Percentiles rank a stretch among this genome's conserved stretches.
Conservation (phyloP, 1,140 invertebrate genomes). For the Macrosteles quadrilineatus region DNA sequence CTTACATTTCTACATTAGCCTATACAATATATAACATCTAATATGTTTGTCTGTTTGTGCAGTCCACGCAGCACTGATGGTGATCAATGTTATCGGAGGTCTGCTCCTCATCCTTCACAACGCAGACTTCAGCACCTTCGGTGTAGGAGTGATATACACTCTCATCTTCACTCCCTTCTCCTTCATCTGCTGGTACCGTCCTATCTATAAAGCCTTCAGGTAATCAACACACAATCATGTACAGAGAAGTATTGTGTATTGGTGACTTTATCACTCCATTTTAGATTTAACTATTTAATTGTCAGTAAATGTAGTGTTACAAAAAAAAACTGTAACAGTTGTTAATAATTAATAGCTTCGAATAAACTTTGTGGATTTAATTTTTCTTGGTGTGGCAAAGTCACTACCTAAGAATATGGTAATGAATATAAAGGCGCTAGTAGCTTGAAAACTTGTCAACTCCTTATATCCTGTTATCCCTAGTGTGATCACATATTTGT, state of each 20-base stretch:
- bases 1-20: too few species aligned
- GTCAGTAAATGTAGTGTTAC: conserved; percentile 17
- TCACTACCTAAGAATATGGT: too few species aligned
- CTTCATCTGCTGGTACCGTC: conserved; percentile 96
- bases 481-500: too few species aligned
- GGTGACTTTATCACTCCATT: background rate
- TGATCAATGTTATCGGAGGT: conserved; percentile 84
- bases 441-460: too few species aligned
- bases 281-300: conserved; percentile 21
- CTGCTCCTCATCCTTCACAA: conserved; percentile 66
- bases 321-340: too few species aligned
- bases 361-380: too few species aligned
- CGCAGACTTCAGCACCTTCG: conserved; percentile 77
- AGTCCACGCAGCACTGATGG: conserved; percentile 86
- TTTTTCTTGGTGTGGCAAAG: too few species aligned
- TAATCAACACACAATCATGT: too few species aligned
- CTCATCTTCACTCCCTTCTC: conserved; percentile 94
- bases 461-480: too few species aligned
- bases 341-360: conserved; percentile 35
- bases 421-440: too few species aligned
- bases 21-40: too few species aligned
- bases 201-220: conserved; percentile 85
- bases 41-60: too few species aligned
- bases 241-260: conserved; percentile 1
- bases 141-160: conserved; percentile 86